Evolutionary conservation across 2,888 invertebrate genomes (phyloP).

Genomic region (Ganaspis brasiliensis): DNA sequence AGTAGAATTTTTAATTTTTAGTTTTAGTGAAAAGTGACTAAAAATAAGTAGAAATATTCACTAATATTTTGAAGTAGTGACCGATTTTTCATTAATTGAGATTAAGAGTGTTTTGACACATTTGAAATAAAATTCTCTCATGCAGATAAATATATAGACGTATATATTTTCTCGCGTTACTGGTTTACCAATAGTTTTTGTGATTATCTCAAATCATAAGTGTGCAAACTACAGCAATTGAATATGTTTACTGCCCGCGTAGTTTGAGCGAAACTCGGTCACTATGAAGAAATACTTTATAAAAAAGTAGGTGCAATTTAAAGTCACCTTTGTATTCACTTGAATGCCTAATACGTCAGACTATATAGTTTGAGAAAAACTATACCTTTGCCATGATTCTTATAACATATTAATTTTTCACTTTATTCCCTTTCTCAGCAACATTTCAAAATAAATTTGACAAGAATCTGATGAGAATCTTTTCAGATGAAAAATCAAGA

Average conservation of each 20-base stretch:
- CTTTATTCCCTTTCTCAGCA: neutral
- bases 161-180: too few relatives aligned
- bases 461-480: neutral
- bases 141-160: too few relatives aligned
- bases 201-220: neutral
- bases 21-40: too few relatives aligned
- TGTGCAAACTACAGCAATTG: neutral
- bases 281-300: conserved; percentile 5
- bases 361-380: neutral
- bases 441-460: neutral
- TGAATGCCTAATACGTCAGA: neutral
- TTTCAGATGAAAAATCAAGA: neutral
- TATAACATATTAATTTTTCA: neutral
- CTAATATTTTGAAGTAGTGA: too few relatives aligned
- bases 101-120: too few relatives aligned
- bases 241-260: neutral
- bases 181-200: neutral
- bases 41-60: too few relatives aligned
- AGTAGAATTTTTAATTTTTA: too few relatives aligned
- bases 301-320: conserved; percentile 2
- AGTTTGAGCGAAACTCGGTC: conserved; percentile 14
- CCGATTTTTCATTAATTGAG: too few relatives aligned
- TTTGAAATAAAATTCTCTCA: too few relatives aligned
- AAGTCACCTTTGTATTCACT: conserved; percentile 9
- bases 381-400: neutral